These are phyloP conservation scores for Oenanthe oenanthe DNA, from an alignment of 2,113 vertebrate genomes.

Conservation along the genomic window DNA sequence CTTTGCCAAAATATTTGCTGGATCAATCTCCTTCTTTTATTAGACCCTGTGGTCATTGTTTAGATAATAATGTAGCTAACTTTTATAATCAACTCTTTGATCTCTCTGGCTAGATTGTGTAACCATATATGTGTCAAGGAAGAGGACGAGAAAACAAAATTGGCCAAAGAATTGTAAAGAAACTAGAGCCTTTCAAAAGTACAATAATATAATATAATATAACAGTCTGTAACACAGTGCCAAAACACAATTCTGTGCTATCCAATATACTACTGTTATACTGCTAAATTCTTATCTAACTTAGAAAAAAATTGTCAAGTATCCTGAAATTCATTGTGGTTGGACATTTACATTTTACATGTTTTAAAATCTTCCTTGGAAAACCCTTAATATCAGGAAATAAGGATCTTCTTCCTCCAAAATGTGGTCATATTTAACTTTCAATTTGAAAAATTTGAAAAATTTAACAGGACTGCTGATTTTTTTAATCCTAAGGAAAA, in stretches of 20 bases:
- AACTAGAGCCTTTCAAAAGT: not conserved
- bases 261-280: not conserved
- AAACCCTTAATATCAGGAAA: fast-evolving
- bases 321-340: not conserved
- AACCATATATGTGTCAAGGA: not conserved
- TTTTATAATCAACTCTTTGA: not conserved
- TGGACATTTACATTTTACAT: not conserved
- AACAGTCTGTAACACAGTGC: not conserved
- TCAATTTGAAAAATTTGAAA: not conserved
- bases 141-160: not conserved
- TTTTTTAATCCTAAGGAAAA: not conserved
- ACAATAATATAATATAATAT: not conserved
- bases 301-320: not conserved
- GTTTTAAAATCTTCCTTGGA: not conserved
- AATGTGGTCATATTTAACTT: not conserved
- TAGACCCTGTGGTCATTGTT: not conserved
- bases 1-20: not conserved
- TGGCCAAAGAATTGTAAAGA: not conserved
- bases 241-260: not conserved
- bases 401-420: not conserved
- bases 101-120: not conserved
- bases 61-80: not conserved
- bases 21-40: not conserved
- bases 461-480: fast-evolving
- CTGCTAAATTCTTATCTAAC: not conserved